These are phyloP conservation scores for Ctena decussata DNA, from an alignment of 2,888 invertebrate species.

Conservation along the genomic window DNA sequence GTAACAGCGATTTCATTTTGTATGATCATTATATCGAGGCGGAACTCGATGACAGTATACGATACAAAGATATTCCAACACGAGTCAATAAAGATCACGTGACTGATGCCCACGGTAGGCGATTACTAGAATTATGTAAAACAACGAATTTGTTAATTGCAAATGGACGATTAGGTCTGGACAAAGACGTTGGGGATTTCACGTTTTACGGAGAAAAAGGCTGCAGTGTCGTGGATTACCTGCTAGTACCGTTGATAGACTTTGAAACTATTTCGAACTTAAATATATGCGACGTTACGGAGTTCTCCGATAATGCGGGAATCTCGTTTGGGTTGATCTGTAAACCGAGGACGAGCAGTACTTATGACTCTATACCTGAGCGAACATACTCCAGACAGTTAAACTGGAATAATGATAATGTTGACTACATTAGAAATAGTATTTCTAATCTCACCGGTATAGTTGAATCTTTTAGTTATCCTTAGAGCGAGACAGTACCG, in stretches of 20 bases:
- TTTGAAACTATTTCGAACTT: too few species aligned
- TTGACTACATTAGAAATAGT: not conserved
- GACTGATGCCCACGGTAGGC: too few species aligned
- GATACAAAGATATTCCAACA: too few species aligned
- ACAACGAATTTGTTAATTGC: conserved; percentile 5
- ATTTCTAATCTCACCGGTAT: not conserved
- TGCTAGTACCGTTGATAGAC: too few species aligned
- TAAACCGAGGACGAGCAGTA: not conserved
- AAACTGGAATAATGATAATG: not conserved
- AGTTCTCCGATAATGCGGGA: not conserved
- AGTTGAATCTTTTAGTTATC: not conserved
- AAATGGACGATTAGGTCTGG: too few species aligned
- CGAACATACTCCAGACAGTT: not conserved
- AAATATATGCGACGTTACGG: not conserved
- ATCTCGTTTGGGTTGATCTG: not conserved
- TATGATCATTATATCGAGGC: not conserved
- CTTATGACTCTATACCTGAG: not conserved
- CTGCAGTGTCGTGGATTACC: too few species aligned
- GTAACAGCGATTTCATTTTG: too few species aligned
- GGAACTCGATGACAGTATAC: not conserved
- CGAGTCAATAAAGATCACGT: too few species aligned
- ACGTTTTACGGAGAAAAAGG: too few species aligned
- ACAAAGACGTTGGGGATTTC: too few species aligned
- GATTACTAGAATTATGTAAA: too few species aligned
- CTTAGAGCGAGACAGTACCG: not conserved